Conservation (phyloP, 2,113 vertebrate species). For the Chaetops frenatus region DNA sequence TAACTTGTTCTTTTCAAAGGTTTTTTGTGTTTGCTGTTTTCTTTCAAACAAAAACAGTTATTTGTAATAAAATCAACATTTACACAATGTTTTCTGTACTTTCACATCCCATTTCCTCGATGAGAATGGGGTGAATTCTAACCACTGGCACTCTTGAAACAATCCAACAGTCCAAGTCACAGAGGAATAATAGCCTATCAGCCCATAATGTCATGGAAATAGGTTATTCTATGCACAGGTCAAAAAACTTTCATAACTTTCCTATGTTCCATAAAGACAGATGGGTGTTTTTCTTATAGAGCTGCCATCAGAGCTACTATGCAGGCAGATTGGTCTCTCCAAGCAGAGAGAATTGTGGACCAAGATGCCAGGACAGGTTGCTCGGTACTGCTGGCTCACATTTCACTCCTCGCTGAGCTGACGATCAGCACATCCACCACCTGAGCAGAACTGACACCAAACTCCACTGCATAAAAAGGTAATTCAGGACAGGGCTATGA, state of each 20-base stretch:
- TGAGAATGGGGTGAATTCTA: neutral
- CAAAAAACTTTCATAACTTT: neutral
- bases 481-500: neutral
- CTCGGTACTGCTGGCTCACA: neutral
- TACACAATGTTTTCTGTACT: neutral
- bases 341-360: neutral
- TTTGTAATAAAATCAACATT: neutral
- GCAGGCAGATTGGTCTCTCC: neutral
- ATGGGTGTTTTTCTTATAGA: fast-evolving
- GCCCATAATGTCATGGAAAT: neutral
- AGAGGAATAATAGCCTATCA: neutral
- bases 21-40: neutral
- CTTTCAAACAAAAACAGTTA: neutral
- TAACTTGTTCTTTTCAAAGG: neutral
- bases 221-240: neutral
- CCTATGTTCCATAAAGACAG: neutral
- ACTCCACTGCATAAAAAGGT: neutral
- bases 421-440: neutral
- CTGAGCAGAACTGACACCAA: neutral
- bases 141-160: neutral
- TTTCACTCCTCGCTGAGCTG: neutral
- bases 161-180: neutral
- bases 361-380: too few relatives aligned
- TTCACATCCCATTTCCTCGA: neutral
- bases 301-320: neutral